These are phyloP conservation scores for Diadophis punctatus DNA, from an alignment of 2,113 vertebrate species.

Conservation along the genomic window DNA sequence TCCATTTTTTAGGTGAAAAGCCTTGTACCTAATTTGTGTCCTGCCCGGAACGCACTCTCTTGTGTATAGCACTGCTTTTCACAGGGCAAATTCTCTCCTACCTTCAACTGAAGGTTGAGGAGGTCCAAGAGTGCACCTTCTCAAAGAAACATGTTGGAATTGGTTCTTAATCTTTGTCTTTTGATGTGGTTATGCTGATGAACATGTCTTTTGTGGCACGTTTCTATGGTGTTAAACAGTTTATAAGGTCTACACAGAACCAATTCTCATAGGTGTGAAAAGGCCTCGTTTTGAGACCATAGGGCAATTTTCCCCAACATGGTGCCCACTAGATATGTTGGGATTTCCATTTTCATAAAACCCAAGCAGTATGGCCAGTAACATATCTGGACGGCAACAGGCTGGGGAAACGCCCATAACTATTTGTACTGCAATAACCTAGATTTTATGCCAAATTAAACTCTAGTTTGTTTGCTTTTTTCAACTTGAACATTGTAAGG, in stretches of 20 bases:
- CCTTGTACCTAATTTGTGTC: not conserved
- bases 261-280: slow-evolving; percentile 50
- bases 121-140: not conserved
- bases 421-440: slow-evolving; percentile 58
- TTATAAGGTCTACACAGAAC: slow-evolving; percentile 47
- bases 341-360: not conserved
- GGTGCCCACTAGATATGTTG: not conserved
- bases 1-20: not conserved
- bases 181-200: slow-evolving; percentile 23
- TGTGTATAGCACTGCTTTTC: not conserved
- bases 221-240: slow-evolving; percentile 43
- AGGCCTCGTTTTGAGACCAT: slow-evolving; percentile 52
- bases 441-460: slow-evolving; percentile 50
- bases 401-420: not conserved
- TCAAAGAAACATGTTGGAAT: not conserved
- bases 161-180: slow-evolving; percentile 28
- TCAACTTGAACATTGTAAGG: slow-evolving; percentile 54
- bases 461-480: slow-evolving; percentile 13
- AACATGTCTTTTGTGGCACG: slow-evolving; percentile 59
- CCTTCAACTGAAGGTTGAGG: not conserved
- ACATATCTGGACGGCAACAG: not conserved
- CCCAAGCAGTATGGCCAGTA: not conserved
- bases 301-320: not conserved
- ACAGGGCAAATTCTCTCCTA: not conserved
- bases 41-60: not conserved